phyloP scores from a whole-genome alignment of 2,797 vertebrate species.

The Micrastur ruficollis region DNA sequence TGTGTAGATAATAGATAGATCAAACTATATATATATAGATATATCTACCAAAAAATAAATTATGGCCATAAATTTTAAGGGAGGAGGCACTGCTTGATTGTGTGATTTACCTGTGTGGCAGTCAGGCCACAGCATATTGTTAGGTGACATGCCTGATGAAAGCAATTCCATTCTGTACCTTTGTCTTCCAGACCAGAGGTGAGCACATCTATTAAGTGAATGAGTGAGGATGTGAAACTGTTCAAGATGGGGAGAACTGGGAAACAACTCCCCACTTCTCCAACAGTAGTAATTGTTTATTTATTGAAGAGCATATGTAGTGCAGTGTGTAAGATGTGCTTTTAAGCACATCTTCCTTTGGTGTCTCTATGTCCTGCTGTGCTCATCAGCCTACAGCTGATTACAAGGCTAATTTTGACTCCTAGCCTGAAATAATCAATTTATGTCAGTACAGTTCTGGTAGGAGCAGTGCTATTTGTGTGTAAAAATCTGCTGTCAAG shows the following conservation, averaged over 20 bases:
- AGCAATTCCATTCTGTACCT: not conserved
- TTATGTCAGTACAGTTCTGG: not conserved
- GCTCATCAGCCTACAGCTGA: not conserved
- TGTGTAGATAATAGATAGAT: not conserved
- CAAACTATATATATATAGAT: not conserved
- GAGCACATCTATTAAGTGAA: not conserved
- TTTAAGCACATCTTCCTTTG: not conserved
- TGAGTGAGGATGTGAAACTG: not conserved
- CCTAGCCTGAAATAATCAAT: not conserved
- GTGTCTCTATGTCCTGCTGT: not conserved
- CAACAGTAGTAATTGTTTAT: not conserved
- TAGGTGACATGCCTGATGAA: not conserved
- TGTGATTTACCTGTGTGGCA: not conserved
- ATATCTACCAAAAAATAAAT: not conserved
- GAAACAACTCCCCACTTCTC: not conserved
- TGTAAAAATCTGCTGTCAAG: not conserved
- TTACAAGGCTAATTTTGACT: conserved; percentile 23
- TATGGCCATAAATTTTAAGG: not conserved
- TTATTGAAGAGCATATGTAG: not conserved
- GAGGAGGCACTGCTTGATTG: not conserved
- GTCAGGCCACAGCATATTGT: not conserved
- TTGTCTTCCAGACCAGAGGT: not conserved
- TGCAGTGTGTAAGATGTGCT: not conserved
- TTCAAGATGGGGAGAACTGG: not conserved
- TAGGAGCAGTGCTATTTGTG: not conserved